phyloP scores from a whole-genome alignment of 1,140 invertebrate species.

The Metopolophium dirhodum region DNA sequence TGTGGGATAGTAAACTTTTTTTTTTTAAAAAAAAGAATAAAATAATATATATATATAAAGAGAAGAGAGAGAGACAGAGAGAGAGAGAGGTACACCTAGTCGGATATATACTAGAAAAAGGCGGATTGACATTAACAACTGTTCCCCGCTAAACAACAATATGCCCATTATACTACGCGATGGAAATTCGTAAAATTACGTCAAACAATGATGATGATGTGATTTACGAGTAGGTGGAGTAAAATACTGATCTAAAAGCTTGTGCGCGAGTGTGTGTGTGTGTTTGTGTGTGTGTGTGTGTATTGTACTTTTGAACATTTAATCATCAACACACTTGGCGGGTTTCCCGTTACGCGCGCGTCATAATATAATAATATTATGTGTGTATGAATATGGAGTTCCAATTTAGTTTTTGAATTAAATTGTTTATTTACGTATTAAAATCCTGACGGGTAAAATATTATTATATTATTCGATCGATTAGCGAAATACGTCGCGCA shows the following conservation, averaged over 20 bases:
- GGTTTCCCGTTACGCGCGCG: neutral
- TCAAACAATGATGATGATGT: conserved; percentile 38
- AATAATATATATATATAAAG: neutral
- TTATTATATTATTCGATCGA: neutral
- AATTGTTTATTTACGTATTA: neutral
- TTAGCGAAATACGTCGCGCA: neutral
- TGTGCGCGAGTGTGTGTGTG: too few species aligned
- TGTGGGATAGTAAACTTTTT: neutral
- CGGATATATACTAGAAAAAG: conserved; percentile 24
- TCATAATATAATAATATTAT: neutral
- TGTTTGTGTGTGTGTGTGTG: too few species aligned
- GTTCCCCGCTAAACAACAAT: neutral
- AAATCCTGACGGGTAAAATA: neutral
- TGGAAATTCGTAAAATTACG: neutral
- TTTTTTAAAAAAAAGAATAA: neutral
- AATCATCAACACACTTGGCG: conserved; percentile 8
- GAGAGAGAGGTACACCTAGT: neutral
- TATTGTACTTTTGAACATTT: conserved; percentile 19
- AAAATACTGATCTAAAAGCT: neutral
- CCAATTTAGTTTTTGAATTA: neutral
- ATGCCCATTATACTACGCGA: neutral
- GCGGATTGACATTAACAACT: conserved; percentile 17
- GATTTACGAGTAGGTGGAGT: conserved; percentile 50
- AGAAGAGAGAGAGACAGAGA: too few species aligned
- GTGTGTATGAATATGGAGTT: neutral